These are phyloP conservation scores for Macropodus opercularis DNA, from an alignment of 2,797 vertebrate species.

Conservation along the genomic window DNA sequence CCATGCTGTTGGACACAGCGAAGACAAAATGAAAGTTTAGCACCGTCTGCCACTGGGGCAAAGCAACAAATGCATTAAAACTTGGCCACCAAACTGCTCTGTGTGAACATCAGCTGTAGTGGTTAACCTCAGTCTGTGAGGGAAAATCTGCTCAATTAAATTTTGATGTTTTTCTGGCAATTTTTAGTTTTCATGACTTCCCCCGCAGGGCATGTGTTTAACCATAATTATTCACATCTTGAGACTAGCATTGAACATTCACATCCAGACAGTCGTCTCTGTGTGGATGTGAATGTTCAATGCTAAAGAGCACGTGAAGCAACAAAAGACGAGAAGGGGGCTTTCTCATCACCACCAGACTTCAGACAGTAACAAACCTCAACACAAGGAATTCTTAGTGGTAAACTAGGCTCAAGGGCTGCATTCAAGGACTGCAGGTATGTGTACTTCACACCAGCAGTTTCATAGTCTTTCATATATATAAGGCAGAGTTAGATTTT, in stretches of 20 bases:
- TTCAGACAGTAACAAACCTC: not conserved
- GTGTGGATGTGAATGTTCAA: no score
- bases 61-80: not conserved
- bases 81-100: not conserved
- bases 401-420: not conserved
- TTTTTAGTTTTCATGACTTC: constrained; percentile 30
- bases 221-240: constrained; percentile 34
- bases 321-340: not conserved
- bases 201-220: constrained; percentile 6
- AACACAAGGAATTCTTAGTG: not conserved
- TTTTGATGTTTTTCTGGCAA: constrained; percentile 23
- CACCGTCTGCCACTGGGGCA: not conserved
- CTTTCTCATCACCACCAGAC: constrained; percentile 7
- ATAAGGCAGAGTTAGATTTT: no score
- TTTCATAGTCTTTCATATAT: no score
- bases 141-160: constrained; percentile 26
- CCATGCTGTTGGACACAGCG: not conserved
- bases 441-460: no score
- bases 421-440: not conserved
- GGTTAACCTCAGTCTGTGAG: constrained; percentile 37
- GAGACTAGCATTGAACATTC: constrained; percentile 10
- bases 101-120: constrained; percentile 6
- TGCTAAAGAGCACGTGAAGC: constrained; percentile 1
- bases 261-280: no score
- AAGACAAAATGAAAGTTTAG: not conserved